phyloP scores from a whole-genome alignment of 2,113 vertebrate genomes.

The Bubo bubo region DNA sequence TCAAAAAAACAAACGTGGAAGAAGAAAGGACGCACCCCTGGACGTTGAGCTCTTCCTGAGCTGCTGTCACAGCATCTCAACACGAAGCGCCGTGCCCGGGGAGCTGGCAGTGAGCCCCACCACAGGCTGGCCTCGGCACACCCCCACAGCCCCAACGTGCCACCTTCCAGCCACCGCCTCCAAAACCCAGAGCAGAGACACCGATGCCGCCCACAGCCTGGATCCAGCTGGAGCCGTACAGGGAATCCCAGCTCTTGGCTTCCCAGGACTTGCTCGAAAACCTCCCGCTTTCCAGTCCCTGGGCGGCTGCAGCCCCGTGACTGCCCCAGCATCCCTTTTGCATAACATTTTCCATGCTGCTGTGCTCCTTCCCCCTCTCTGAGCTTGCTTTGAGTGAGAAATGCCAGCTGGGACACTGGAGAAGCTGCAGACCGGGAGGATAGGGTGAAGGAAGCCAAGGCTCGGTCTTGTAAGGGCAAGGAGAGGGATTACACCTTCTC shows the following conservation, averaged over 20 bases:
- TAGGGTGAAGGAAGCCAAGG: not conserved
- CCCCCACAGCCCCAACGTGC: accelerated
- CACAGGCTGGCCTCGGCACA: not conserved
- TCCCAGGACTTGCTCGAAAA: not conserved
- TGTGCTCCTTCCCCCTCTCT: accelerated
- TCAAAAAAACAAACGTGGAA: not conserved
- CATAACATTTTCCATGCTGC: not conserved
- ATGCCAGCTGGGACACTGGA: not conserved
- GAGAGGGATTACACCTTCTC: not conserved
- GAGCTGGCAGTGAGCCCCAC: not conserved
- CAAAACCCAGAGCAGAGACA: not conserved
- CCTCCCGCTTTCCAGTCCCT: not conserved
- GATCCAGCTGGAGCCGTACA: not conserved
- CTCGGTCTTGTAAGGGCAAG: not conserved
- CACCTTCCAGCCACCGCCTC: not conserved
- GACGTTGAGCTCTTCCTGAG: not conserved
- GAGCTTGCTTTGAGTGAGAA: not conserved
- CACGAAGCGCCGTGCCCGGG: accelerated
- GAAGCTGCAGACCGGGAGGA: not conserved
- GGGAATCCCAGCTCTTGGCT: not conserved
- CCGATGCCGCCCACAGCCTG: not conserved
- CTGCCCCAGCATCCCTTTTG: not conserved
- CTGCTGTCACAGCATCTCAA: not conserved
- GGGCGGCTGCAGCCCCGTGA: not conserved
- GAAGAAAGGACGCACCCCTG: not conserved